Conservation (phyloP, 2,888 invertebrate species). For the Ormyrus pomaceus region DNA sequence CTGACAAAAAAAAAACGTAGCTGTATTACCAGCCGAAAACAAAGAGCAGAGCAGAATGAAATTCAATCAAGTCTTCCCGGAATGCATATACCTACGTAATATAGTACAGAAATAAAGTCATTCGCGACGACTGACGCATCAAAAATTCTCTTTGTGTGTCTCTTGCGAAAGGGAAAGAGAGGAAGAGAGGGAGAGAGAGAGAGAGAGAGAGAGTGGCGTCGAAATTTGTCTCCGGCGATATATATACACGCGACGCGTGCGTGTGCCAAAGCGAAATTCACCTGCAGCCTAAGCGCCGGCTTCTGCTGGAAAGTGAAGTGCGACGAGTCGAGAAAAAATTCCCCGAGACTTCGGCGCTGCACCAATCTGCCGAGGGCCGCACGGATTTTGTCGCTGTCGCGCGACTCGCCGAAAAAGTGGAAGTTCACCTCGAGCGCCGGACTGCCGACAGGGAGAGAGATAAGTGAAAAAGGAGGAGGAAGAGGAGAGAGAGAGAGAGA, state of each 20-base stretch:
- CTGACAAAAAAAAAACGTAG: neutral
- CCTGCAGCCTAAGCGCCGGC: slow-evolving; percentile 83
- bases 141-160: slow-evolving; percentile 9
- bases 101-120: neutral
- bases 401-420: slow-evolving; percentile 76
- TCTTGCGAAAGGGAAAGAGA: neutral
- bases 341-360: slow-evolving; percentile 79
- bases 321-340: slow-evolving; percentile 81
- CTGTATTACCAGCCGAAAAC: neutral
- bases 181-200: neutral
- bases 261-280: slow-evolving; percentile 71
- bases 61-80: slow-evolving; percentile 15
- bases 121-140: neutral
- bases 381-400: slow-evolving; percentile 77
- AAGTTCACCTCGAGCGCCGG: slow-evolving; percentile 73
- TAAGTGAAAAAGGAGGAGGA: no score
- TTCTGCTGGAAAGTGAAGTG: slow-evolving; percentile 84
- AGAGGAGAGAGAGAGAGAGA: neutral
- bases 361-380: slow-evolving; percentile 79
- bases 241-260: neutral
- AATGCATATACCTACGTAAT: neutral
- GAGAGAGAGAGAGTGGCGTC: neutral
- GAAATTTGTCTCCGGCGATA: neutral
- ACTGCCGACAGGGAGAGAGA: slow-evolving; percentile 58
- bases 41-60: neutral